Evolutionary conservation across 1,140 invertebrate genomes (phyloP).

Genomic region (Drosophila yakuba): DNA sequence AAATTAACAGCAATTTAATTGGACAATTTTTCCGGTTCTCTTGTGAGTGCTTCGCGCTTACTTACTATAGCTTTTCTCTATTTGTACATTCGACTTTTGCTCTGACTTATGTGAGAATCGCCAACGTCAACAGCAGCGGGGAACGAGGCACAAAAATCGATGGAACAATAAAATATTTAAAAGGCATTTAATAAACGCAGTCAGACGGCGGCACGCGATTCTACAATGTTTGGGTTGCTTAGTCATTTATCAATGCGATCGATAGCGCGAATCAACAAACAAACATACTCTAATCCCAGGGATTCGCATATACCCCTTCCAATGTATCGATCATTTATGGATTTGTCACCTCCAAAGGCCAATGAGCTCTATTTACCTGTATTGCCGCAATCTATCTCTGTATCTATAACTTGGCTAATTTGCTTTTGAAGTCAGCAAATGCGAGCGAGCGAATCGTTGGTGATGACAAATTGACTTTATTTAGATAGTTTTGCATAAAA

Average conservation of each 20-base stretch:
- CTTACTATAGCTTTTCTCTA: slow-evolving; percentile 24
- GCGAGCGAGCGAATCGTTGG: neutral
- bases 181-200: slow-evolving; percentile 63
- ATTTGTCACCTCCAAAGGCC: neutral
- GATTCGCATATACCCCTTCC: neutral
- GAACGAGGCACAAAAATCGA: slow-evolving; percentile 63
- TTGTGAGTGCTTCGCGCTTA: slow-evolving; percentile 25
- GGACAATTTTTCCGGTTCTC: slow-evolving; percentile 42
- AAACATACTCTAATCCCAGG: neutral
- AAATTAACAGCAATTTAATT: slow-evolving; percentile 79
- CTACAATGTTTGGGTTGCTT: slow-evolving; percentile 14
- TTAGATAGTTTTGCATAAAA: slow-evolving; percentile 28
- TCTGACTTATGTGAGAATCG: slow-evolving; percentile 31
- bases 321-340: slow-evolving; percentile 13
- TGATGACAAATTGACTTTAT: slow-evolving; percentile 31
- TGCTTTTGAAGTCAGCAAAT: slow-evolving; percentile 10
- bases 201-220: slow-evolving; percentile 43
- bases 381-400: slow-evolving; percentile 9
- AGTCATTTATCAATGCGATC: slow-evolving; percentile 33
- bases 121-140: slow-evolving; percentile 17
- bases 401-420: slow-evolving; percentile 4
- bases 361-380: slow-evolving; percentile 10
- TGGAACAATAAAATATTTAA: slow-evolving; percentile 76
- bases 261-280: slow-evolving; percentile 15
- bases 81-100: slow-evolving; percentile 19